Evolutionary conservation across 35 echinoderm and acorn worm species (phyloP).

Genomic region (Chiridota heheva): DNA sequence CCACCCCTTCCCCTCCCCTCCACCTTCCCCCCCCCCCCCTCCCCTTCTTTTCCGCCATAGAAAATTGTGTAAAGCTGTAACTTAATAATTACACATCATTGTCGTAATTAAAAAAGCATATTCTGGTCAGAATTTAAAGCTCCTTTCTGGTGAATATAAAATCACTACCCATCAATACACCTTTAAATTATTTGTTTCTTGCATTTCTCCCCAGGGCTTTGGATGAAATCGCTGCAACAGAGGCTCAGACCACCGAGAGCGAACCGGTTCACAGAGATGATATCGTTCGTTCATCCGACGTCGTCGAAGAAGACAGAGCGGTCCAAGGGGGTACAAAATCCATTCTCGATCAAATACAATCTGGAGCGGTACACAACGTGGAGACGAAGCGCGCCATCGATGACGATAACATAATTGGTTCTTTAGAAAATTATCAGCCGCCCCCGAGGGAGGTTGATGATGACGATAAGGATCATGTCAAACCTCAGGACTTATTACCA

Average conservation of each 20-base stretch:
- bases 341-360: slow-evolving; percentile 67
- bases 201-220: slow-evolving; percentile 1
- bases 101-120: no score
- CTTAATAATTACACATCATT: no score
- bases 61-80: no score
- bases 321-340: slow-evolving; percentile 62
- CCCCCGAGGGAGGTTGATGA: slow-evolving; percentile 5
- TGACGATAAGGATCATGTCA: slow-evolving; percentile 40
- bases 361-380: slow-evolving; percentile 35
- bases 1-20: no score
- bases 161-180: no score
- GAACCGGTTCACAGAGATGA: slow-evolving; percentile 63
- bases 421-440: slow-evolving; percentile 25
- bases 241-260: slow-evolving; percentile 66
- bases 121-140: no score
- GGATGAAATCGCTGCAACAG: slow-evolving; percentile 41
- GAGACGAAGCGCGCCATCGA: slow-evolving; percentile 21
- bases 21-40: no score
- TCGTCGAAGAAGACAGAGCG: slow-evolving; percentile 47
- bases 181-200: no score
- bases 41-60: no score
- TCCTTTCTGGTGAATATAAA: no score
- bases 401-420: slow-evolving; percentile 18
- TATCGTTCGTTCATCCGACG: slow-evolving; percentile 45
- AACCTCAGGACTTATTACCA: slow-evolving; percentile 33